Conservation (phyloP, 2,797 vertebrate genomes). For the Hippoglossus hippoglossus region DNA sequence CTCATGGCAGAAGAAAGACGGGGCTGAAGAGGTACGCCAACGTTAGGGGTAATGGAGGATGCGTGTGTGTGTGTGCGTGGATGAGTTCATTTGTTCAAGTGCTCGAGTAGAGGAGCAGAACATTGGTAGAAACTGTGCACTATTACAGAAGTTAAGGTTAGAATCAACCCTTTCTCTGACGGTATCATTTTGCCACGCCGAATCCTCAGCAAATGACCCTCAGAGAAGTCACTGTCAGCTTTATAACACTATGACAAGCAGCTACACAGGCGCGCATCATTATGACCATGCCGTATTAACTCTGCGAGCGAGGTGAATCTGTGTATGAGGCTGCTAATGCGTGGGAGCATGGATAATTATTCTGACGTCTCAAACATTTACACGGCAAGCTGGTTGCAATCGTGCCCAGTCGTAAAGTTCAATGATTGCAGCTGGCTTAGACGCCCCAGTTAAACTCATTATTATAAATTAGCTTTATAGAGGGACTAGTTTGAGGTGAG, state of each 20-base stretch:
- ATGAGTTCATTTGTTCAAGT: slow-evolving; percentile 15
- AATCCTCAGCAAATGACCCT: slow-evolving; percentile 52
- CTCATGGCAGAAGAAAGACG: slow-evolving; percentile 39
- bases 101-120: slow-evolving; percentile 38
- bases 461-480: slow-evolving; percentile 76
- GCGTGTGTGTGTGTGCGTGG: slow-evolving; percentile 21
- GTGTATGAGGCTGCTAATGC: slow-evolving; percentile 45
- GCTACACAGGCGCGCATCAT: slow-evolving; percentile 27
- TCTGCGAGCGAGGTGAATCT: slow-evolving; percentile 27
- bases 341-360: slow-evolving; percentile 44
- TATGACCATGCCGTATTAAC: slow-evolving; percentile 15
- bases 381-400: slow-evolving; percentile 80
- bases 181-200: slow-evolving; percentile 55
- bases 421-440: slow-evolving; percentile 77
- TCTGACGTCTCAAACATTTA: slow-evolving; percentile 57
- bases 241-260: slow-evolving; percentile 29
- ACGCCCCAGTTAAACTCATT: slow-evolving; percentile 80
- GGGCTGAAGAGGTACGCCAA: slow-evolving; percentile 10
- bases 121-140: slow-evolving; percentile 57
- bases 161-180: slow-evolving; percentile 33
- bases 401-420: slow-evolving; percentile 76
- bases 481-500: slow-evolving; percentile 33
- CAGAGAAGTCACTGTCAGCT: slow-evolving; percentile 29
- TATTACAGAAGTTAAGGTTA: slow-evolving; percentile 50
- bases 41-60: slow-evolving; percentile 30